These are phyloP conservation scores for Lypha dubia DNA, from an alignment of 2,888 invertebrate species.

Conservation along the genomic window DNA sequence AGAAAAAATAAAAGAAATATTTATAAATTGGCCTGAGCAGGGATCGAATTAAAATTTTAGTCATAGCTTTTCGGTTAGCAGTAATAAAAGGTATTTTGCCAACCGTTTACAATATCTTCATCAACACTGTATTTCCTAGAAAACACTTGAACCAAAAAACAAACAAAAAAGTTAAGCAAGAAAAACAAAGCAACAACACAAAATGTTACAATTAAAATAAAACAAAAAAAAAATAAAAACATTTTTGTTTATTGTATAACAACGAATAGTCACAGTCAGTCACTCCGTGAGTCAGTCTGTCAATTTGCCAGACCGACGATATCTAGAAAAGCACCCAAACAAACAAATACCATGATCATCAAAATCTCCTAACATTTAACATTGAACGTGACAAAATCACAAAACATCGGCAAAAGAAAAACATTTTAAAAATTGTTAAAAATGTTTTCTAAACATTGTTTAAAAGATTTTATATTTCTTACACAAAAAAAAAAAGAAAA, in stretches of 20 bases:
- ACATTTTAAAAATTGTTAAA: conserved; percentile 55
- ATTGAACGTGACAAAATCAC: conserved; percentile 82
- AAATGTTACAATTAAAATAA: conserved; percentile 57
- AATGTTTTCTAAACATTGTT: conserved; percentile 57
- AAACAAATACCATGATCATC: conserved; percentile 74
- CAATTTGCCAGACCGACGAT: too few relatives aligned
- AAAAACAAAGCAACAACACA: conserved; percentile 37
- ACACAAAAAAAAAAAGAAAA: background rate
- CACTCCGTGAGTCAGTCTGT: conserved; percentile 6
- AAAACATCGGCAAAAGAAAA: conserved; percentile 76
- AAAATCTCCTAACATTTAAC: conserved; percentile 77
- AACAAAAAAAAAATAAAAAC: conserved; percentile 42
- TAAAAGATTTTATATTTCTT: conserved; percentile 44
- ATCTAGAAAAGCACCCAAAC: conserved; percentile 48
- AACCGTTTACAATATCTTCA: background rate
- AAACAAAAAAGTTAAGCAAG: too few relatives aligned
- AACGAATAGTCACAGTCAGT: conserved; percentile 18
- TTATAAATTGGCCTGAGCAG: too few relatives aligned
- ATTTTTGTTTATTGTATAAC: conserved; percentile 29
- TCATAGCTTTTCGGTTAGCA: background rate
- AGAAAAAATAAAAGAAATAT: too few relatives aligned
- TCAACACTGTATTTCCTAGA: conserved; percentile 38
- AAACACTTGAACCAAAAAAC: conserved; percentile 49
- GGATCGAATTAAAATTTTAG: too few relatives aligned
- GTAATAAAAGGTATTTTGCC: background rate